Evolutionary conservation across 2,113 vertebrate species (phyloP), one percentile per base, ranked within the genome.

Genomic region (Paramisgurnus dabryanus): DNA sequence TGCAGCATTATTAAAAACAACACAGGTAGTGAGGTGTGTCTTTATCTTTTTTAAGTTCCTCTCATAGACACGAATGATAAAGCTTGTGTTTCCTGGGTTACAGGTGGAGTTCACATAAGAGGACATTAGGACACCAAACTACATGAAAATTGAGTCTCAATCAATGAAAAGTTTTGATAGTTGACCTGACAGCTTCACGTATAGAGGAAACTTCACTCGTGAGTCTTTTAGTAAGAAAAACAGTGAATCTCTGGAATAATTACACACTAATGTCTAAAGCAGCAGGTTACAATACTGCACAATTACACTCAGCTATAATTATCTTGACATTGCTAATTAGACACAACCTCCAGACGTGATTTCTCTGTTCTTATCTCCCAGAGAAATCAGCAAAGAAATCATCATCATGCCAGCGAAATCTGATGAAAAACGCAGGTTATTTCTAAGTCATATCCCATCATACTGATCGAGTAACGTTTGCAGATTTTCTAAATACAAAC

Each of bases 261-360:
- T 93, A 91, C 87, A 88, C 90, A 90, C 90, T 91, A 90, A 92
- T 92, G 90, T 88, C 85, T 85, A 87, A 80, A 89, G 87, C 87
- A 90, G 89, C 91, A 92, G 91, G 89, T 93, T 86, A 86, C 86
- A 84, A 88, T 92, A 89, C 87, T 77, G 66, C 88, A 90, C 90
- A 94, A 93, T 94, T 91, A 91, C 88, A 91, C 84, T 90, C 81
- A 89, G 87, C 86, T 87, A 90, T 92, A 93, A 93, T 93, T 93
- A 93, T 88, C 61, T 75, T 27, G 68, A 83, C 89, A 85, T 87
- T 88, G 88, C 90, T 91, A 93, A 93, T 93, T 93, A 93, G 89
- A 78, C 84, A 88, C 85, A 87, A 89, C 87, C 89, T 88, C 67
- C 67, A 86, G 85, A 85, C 85, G 85, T 81, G 75, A 64, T 79